Conservation (phyloP, 1,140 invertebrate species). For the Lepidurus couesii region DNA sequence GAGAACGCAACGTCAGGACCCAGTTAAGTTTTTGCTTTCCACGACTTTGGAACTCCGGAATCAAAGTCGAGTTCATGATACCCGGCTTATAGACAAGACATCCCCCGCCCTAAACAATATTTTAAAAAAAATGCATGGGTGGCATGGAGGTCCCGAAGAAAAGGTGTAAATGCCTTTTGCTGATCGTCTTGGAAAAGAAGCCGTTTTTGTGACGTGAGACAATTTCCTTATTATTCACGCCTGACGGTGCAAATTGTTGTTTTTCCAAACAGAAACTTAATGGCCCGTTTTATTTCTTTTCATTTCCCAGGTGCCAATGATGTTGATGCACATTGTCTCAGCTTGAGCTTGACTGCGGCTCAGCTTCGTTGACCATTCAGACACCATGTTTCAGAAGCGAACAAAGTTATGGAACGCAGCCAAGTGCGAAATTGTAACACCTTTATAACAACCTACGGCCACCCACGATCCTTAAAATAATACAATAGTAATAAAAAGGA, state of each 20-base stretch:
- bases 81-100: too few species aligned
- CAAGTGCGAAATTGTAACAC: not conserved
- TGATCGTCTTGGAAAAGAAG: not conserved
- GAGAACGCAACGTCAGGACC: not conserved
- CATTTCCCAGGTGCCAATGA: not conserved
- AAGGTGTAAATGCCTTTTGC: not conserved
- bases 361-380: not conserved
- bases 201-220: not conserved
- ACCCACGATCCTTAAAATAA: not conserved
- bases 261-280: not conserved
- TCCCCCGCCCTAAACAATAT: too few species aligned
- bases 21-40: too few species aligned
- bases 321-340: not conserved
- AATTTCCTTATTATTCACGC: not conserved
- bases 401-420: not conserved
- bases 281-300: not conserved
- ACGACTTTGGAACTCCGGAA: too few species aligned
- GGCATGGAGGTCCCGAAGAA: too few species aligned
- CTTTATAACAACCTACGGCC: not conserved
- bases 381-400: not conserved
- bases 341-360: conserved; percentile 5
- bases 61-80: too few species aligned
- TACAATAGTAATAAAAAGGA: not conserved
- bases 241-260: not conserved
- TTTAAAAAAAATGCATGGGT: too few species aligned